A percentile compares a stretch with the other conserved stretches of the same genome.
Evolutionary conservation across 1,140 invertebrate genomes (phyloP).

Genomic region (Nasonia longicornis): DNA sequence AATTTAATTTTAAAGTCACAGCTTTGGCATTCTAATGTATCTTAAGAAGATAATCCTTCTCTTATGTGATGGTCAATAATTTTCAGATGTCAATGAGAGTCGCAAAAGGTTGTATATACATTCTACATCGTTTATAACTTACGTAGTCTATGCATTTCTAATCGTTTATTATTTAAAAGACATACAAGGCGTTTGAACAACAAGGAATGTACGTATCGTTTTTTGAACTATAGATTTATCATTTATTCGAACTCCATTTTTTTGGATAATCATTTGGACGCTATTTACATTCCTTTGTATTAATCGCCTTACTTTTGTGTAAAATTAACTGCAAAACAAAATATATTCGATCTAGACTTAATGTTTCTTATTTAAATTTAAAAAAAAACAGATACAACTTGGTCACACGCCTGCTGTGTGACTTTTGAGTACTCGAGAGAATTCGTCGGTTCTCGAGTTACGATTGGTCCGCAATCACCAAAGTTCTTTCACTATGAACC

Average conservation of each 20-base stretch:
- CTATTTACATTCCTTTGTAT: background rate
- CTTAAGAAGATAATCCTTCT: background rate
- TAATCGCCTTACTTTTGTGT: background rate
- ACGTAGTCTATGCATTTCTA: background rate
- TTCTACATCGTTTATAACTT: background rate
- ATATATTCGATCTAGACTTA: background rate
- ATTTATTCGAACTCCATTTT: no score
- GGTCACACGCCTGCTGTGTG: no score
- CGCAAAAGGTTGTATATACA: background rate
- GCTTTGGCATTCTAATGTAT: background rate
- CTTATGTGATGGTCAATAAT: background rate
- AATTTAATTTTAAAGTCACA: background rate
- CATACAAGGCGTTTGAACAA: background rate
- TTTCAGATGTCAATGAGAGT: background rate
- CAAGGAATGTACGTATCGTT: background rate
- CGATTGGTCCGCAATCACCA: constrained; percentile 34
- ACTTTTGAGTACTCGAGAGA: background rate
- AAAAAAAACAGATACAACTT: background rate
- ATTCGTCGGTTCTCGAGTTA: constrained; percentile 2
- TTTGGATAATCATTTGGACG: background rate
- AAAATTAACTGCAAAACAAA: background rate
- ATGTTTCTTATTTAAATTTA: background rate
- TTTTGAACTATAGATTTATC: background rate
- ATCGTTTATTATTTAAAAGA: background rate
- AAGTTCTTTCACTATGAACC: constrained; percentile 14